Evolutionary conservation across 92 coral and sea anemone species (phyloP), one percentile per base, ranked within the genome.

Genomic region (Paragorgia papillata): DNA sequence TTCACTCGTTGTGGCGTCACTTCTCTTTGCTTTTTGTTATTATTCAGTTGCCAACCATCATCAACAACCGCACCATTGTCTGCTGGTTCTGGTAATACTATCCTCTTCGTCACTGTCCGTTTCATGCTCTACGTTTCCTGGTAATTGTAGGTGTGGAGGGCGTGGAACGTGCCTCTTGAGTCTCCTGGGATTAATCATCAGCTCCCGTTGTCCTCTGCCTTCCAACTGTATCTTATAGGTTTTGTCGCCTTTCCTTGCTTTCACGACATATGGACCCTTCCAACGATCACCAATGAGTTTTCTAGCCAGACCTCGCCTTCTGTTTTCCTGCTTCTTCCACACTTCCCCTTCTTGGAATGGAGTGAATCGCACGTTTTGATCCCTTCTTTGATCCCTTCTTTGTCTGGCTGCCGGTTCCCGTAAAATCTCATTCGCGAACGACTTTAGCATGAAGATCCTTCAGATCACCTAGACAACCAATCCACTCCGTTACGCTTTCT

Each of bases 361-460:
- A 48, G 25, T 35, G 26, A 67, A 41, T 10, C 73, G 25, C 19
- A 65, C 21, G 74, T 21, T 41, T n/a, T 46, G 31, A 8, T 22
- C 57, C 32, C 29, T 25, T 33, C n/a, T n/a, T n/a, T n/a, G n/a
- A n/a, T n/a, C n/a, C n/a, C 49, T 19, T 27, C n/a, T n/a, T n/a
- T 18, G 1, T 19, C 49, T 15, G 51, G 33, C 25, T 3, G 48
- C 55, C 30, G n/a, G 74, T 67, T 44, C 17, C 57, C 44, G 22
- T 24, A 41, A 25, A 15, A 67, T n/a, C n/a, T n/a, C n/a, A n/a
- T 67, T 6, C 55, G 54, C 10, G 48, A 25, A 37, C 74, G 55
- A 67, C 31, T 35, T 27, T 67, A 13, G 74, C 51, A 44, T 44
- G 74, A 15, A 67, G 21, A 12, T 46, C n/a, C n/a, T 48, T 46